A percentile compares a stretch with the other conserved stretches of the same genome.
Conservation (phyloP, 2,888 invertebrate species). For the Cataglyphis rosenhaueri region DNA sequence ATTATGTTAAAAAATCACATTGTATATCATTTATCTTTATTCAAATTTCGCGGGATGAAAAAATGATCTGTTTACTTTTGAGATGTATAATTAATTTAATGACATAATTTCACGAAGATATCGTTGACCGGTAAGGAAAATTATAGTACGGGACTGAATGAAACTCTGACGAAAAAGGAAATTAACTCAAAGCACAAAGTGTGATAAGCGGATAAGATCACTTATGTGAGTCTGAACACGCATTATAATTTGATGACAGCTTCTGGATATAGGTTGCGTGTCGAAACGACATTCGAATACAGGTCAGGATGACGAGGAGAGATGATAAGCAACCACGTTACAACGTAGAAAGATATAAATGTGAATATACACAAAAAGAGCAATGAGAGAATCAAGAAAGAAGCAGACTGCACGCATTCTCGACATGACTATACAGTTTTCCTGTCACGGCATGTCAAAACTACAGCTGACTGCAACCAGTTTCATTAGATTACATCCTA, state of each 20-base stretch:
- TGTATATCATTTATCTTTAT: background rate
- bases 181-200: constrained; percentile 4
- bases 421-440: background rate
- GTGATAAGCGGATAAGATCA: constrained; percentile 35
- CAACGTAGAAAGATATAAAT: constrained; percentile 38
- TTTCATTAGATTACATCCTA: background rate
- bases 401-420: constrained; percentile 22
- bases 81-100: constrained; percentile 8
- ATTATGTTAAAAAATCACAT: background rate
- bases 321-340: constrained; percentile 16
- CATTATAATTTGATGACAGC: constrained; percentile 49
- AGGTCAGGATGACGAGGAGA: constrained; percentile 28
- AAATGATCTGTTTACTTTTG: background rate
- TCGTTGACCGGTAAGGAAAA: constrained; percentile 14
- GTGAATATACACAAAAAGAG: constrained; percentile 1
- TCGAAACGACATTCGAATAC: constrained; percentile 35
- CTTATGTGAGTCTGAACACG: constrained; percentile 13
- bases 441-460: constrained; percentile 29
- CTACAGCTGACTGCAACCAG: background rate
- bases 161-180: background rate
- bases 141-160: background rate
- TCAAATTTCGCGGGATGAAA: background rate
- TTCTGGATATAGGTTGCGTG: constrained; percentile 30
- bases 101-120: background rate
- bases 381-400: background rate